These are phyloP conservation scores for Epicauta chinensis DNA, from an alignment of 1,140 invertebrate genomes.

Conservation along the genomic window DNA sequence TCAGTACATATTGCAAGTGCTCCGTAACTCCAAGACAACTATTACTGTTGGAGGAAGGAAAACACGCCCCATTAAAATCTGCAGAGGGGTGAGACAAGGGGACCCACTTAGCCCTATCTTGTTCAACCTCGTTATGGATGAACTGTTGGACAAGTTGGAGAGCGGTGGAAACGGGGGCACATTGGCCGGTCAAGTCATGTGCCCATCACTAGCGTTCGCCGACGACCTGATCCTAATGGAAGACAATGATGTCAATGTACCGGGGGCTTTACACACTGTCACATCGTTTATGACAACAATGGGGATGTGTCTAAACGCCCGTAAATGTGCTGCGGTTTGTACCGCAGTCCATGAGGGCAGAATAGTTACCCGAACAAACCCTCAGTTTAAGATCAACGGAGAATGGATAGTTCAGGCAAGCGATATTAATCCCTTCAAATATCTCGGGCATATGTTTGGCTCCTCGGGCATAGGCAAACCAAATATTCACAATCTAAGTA, in stretches of 20 bases:
- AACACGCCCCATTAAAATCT: conserved; percentile 24
- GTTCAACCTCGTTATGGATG: conserved; percentile 45
- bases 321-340: conserved; percentile 36
- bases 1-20: conserved; percentile 26
- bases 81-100: conserved; percentile 45
- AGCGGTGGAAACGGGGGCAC: not conserved
- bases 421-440: conserved; percentile 15
- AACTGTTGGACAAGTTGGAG: conserved; percentile 24
- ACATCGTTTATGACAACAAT: not conserved
- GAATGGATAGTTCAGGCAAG: conserved; percentile 9
- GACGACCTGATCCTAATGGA: conserved; percentile 41
- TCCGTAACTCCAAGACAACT: conserved; percentile 21
- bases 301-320: conserved; percentile 27
- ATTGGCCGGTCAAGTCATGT: not conserved
- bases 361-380: conserved; percentile 5
- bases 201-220: conserved; percentile 37
- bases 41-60: conserved; percentile 13
- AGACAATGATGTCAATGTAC: conserved; percentile 19
- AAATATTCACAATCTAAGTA: conserved; percentile 4
- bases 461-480: conserved; percentile 17
- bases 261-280: conserved; percentile 2
- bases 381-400: conserved; percentile 15
- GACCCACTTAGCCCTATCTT: conserved; percentile 45
- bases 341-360: conserved; percentile 23
- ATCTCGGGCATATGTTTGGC: conserved; percentile 20